phyloP scores from a whole-genome alignment of 2,888 invertebrate genomes.

The Leuctra nigra region DNA sequence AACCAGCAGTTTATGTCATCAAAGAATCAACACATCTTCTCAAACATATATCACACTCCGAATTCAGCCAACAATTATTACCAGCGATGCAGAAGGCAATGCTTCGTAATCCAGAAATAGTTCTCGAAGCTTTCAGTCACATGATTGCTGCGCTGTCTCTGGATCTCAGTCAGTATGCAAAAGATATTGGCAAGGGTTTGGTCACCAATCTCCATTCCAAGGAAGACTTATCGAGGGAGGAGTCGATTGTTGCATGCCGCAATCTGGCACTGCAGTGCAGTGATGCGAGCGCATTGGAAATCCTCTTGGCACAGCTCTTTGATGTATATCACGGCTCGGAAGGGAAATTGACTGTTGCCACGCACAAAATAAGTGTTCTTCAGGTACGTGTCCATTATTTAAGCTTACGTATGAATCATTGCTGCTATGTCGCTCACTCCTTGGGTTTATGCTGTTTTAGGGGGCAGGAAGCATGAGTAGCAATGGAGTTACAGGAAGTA shows the following conservation, averaged over 20 bases:
- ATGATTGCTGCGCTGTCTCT: slow-evolving; percentile 64
- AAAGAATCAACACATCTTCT: slow-evolving; percentile 60
- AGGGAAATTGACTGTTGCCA: slow-evolving; percentile 82
- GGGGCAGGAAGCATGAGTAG: slow-evolving; percentile 68
- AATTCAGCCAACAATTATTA: slow-evolving; percentile 66
- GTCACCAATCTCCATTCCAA: slow-evolving; percentile 77
- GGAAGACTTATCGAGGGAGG: slow-evolving; percentile 66
- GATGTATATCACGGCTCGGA: slow-evolving; percentile 79
- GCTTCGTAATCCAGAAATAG: slow-evolving; percentile 89
- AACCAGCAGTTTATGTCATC: slow-evolving; percentile 63
- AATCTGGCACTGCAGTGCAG: slow-evolving; percentile 66
- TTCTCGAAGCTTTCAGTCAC: slow-evolving; percentile 71
- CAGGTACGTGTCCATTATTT: too few relatives aligned
- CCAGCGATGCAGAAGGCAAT: slow-evolving; percentile 87
- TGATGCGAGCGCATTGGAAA: slow-evolving; percentile 56
- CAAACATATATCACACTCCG: slow-evolving; percentile 51
- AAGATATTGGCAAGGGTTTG: slow-evolving; percentile 68
- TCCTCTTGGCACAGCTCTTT: slow-evolving; percentile 63
- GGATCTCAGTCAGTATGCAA: slow-evolving; percentile 69
- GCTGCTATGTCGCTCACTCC: too few relatives aligned
- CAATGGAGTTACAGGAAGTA: slow-evolving; percentile 56
- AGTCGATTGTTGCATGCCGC: slow-evolving; percentile 66
- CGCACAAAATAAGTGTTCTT: slow-evolving; percentile 81
- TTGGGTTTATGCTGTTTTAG: too few relatives aligned
- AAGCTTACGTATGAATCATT: too few relatives aligned